phyloP scores from a whole-genome alignment of 1,140 invertebrate species.

The Bombus haemorrhoidalis region DNA sequence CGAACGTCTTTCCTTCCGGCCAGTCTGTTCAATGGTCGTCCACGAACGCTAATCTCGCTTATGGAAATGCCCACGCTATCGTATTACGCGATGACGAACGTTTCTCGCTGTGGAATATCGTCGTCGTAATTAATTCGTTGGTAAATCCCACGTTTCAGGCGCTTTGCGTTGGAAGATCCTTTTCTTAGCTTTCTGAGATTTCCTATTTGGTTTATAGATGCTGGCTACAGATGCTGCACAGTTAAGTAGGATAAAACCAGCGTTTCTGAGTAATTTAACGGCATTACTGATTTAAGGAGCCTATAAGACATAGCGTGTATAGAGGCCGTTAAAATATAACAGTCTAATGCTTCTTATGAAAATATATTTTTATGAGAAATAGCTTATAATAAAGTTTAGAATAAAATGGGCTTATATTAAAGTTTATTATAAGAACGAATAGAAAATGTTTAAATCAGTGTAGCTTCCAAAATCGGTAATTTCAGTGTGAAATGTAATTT shows the following conservation, averaged over 20 bases:
- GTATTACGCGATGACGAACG: slow-evolving; percentile 1
- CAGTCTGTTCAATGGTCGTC: neutral
- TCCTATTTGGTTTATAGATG: neutral
- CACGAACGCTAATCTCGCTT: neutral
- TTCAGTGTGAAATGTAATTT: too few species aligned
- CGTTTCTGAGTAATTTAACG: neutral
- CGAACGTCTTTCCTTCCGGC: neutral
- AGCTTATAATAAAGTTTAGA: too few species aligned
- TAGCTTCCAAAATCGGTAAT: neutral
- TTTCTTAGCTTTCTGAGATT: neutral
- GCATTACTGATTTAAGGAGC: neutral
- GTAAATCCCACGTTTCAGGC: neutral
- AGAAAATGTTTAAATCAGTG: neutral
- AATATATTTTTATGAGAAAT: too few species aligned
- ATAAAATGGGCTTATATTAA: too few species aligned
- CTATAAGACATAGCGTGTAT: neutral
- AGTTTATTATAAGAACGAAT: neutral
- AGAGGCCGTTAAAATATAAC: neutral
- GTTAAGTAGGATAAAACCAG: neutral
- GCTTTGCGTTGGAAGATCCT: slow-evolving; percentile 1
- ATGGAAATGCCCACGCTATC: slow-evolving; percentile 20
- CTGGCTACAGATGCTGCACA: neutral
- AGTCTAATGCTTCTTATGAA: too few species aligned
- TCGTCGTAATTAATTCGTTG: slow-evolving; percentile 16
- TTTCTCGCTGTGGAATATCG: neutral